These are phyloP conservation scores for Linnaemya vulpina DNA, from an alignment of 2,888 invertebrate genomes.

Conservation along the genomic window DNA sequence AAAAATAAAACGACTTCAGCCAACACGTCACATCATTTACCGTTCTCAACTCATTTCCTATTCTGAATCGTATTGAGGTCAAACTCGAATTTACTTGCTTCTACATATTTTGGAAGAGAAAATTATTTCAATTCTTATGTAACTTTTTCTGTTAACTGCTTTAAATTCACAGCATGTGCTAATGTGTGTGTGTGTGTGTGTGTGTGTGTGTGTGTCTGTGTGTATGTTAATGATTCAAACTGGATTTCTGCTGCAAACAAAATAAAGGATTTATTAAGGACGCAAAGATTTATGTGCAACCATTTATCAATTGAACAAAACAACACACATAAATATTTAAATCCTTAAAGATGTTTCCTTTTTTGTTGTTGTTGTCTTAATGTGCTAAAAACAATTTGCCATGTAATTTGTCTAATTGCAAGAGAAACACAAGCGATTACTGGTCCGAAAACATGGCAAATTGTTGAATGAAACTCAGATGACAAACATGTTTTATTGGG, in stretches of 20 bases:
- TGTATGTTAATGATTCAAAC: not conserved
- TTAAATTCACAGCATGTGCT: not conserved
- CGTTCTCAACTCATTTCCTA: too few species aligned
- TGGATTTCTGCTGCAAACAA: not conserved
- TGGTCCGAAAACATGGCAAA: conserved; percentile 7
- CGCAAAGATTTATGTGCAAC: conserved; percentile 38
- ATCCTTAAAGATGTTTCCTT: conserved; percentile 9
- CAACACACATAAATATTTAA: conserved; percentile 38
- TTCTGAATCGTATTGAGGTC: too few species aligned
- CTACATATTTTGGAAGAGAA: too few species aligned
- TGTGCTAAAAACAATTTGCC: not conserved
- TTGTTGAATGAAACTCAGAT: not conserved
- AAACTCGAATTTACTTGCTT: not conserved
- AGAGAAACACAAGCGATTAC: not conserved
- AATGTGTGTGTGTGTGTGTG: not conserved
- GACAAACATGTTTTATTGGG: conserved; percentile 12
- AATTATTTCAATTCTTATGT: not conserved
- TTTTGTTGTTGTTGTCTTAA: conserved; percentile 11
- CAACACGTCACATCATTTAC: too few species aligned
- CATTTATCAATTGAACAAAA: conserved; percentile 50
- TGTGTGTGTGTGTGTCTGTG: not conserved
- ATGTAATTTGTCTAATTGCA: conserved; percentile 38
- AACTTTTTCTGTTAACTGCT: not conserved
- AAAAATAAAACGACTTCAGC: too few species aligned
- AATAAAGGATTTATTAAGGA: conserved; percentile 50